phyloP scores from a whole-genome alignment of 2,888 invertebrate genomes.

The Julus scandinavius region DNA sequence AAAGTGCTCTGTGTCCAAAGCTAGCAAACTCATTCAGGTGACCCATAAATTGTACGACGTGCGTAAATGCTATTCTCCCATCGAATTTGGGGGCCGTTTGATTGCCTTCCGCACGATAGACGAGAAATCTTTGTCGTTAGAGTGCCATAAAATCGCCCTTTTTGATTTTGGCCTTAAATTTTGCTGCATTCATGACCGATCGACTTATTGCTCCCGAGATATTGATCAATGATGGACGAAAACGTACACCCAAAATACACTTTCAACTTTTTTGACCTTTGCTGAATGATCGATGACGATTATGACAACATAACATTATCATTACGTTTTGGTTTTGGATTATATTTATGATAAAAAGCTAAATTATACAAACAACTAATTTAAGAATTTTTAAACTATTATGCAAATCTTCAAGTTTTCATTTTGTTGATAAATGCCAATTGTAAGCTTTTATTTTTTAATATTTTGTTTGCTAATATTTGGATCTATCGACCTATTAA shows the following conservation, averaged over 20 bases:
- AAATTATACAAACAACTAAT: too few species aligned
- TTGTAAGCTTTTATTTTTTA: too few species aligned
- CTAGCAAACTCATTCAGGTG: conserved; percentile 47
- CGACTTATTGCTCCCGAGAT: conserved; percentile 6
- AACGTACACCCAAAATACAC: neutral
- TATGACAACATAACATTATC: neutral
- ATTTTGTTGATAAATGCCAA: too few species aligned
- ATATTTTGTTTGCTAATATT: too few species aligned
- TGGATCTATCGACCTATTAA: too few species aligned
- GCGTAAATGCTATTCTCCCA: conserved; percentile 45
- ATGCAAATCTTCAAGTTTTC: too few species aligned
- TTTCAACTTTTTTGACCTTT: conserved; percentile 12
- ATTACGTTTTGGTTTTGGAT: too few species aligned
- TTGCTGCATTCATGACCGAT: conserved; percentile 38
- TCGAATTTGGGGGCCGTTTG: conserved; percentile 30
- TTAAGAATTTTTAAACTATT: too few species aligned
- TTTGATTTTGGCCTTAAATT: conserved; percentile 47
- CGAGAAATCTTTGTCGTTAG: conserved; percentile 36
- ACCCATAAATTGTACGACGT: conserved; percentile 48
- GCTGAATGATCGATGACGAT: neutral
- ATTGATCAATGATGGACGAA: neutral
- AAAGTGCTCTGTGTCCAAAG: conserved; percentile 23
- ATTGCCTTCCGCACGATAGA: conserved; percentile 44
- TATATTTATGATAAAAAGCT: too few species aligned
- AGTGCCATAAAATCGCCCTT: conserved; percentile 33